Conservation (phyloP, 2,888 invertebrate genomes). For the Leuctra nigra region DNA sequence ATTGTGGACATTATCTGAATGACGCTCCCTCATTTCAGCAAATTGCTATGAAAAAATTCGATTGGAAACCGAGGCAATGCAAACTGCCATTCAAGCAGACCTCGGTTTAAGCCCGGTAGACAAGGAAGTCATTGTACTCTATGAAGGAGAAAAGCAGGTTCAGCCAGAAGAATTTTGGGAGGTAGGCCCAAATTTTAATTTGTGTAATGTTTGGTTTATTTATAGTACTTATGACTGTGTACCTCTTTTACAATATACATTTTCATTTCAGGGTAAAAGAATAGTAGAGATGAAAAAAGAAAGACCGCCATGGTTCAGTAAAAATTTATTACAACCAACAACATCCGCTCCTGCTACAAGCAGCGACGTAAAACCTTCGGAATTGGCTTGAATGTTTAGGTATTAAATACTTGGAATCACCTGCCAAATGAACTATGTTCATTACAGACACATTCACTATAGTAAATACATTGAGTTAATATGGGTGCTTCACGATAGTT, state of each 20-base stretch:
- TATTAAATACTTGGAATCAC: too few relatives aligned
- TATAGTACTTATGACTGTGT: neutral
- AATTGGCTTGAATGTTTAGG: constrained; percentile 53
- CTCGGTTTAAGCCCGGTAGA: constrained; percentile 67
- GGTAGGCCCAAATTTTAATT: too few relatives aligned
- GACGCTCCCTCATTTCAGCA: too few relatives aligned
- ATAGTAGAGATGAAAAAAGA: constrained; percentile 81
- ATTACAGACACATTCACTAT: too few relatives aligned
- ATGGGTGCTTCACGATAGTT: too few relatives aligned
- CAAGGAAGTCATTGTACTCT: constrained; percentile 77
- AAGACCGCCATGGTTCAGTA: constrained; percentile 83
- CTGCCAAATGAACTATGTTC: too few relatives aligned
- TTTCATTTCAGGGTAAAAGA: constrained; percentile 58
- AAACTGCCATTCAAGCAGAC: constrained; percentile 63
- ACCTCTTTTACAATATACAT: too few relatives aligned
- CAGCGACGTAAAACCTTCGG: constrained; percentile 67
- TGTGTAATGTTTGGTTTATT: too few relatives aligned
- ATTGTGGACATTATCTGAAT: too few relatives aligned
- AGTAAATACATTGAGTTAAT: too few relatives aligned
- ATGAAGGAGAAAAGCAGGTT: constrained; percentile 68
- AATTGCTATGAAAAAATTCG: constrained; percentile 79
- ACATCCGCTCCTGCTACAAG: constrained; percentile 62
- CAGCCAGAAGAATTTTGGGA: constrained; percentile 42
- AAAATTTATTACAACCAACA: constrained; percentile 71
- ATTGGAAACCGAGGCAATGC: constrained; percentile 73